These are phyloP conservation scores for Callaeas wilsoni DNA, from an alignment of 2,113 vertebrate genomes.

Conservation along the genomic window DNA sequence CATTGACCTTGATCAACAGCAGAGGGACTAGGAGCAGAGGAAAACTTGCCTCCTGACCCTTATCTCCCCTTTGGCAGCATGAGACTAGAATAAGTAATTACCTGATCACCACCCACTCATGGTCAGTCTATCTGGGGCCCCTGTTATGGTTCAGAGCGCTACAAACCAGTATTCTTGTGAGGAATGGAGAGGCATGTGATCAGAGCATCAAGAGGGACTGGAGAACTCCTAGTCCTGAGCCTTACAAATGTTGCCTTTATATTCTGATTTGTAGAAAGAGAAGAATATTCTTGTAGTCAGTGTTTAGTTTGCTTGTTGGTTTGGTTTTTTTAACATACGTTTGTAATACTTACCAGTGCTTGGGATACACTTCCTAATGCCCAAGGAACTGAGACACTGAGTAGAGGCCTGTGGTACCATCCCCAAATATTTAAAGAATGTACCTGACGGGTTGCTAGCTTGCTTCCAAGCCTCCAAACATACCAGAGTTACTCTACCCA, in stretches of 20 bases:
- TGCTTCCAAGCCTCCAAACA: not conserved
- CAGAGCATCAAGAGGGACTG: not conserved
- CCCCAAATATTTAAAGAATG: not conserved
- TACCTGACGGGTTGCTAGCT: not conserved
- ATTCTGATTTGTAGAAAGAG: not conserved
- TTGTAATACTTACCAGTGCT: not conserved
- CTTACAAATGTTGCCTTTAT: not conserved
- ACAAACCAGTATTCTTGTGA: not conserved
- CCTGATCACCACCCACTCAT: not conserved
- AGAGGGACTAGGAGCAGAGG: accelerated
- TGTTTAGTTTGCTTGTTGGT: not conserved
- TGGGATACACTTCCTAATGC: not conserved
- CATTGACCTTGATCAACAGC: not conserved
- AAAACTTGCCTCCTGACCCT: not conserved
- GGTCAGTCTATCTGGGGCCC: not conserved
- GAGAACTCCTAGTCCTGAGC: not conserved
- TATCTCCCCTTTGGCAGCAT: not conserved
- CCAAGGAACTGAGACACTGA: not conserved
- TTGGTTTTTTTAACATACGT: not conserved
- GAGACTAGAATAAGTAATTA: not conserved
- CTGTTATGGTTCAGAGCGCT: not conserved
- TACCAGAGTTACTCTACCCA: not conserved
- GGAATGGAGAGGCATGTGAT: not conserved
- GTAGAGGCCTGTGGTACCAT: not conserved
- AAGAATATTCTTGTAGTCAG: not conserved